Base-by-base conservation (phyloP, 1,140 invertebrate genomes). In the Tyrophagus putrescentiae region DNA sequence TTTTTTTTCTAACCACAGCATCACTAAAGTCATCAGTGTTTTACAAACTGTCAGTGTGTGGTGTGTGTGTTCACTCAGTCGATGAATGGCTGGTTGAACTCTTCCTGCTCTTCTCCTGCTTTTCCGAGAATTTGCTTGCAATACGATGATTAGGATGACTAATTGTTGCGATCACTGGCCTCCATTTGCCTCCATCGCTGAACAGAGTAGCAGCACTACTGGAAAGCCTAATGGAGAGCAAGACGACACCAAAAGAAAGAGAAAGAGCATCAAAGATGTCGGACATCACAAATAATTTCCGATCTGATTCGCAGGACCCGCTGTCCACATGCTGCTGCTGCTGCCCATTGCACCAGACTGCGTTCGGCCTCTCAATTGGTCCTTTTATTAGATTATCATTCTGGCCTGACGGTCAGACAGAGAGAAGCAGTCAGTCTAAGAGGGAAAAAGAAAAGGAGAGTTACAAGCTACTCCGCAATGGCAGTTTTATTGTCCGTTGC, bases 271-370 rank as follows among this genome's bases (percentile, higher is more conserved):
- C n/a, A n/a, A 13, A 39, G 21, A 39, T 39, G 36, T 48, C 45
- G 45, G 45, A 48, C 45, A 48, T 48, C 45, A 48, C 45, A 48
- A 48, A 48, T 48, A 48, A 48, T 48, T 48, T 48, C 45, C 45
- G 45, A 48, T 48, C 45, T 48, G 7, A 7, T 48, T 48, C 18
- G 7, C 7, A 13, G 23, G 7, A 7, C 45, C 31, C 45, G 23
- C 21, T 7, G 21, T 48, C n/a, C n/a, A n/a, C n/a, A n/a, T n/a
- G n/a, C n/a, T 18, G 7, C 45, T 48, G 6, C 18, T 7, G 23
- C 21, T 48, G 21, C 9, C 45, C 21, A 6, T 48, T 21, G 45
- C 18, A 6, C 31, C 45, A 6, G n/a, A n/a, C n/a, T 18, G 45
- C 45, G 7, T 29, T 48, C 31, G 7, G 18, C 18, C 18, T 48